Conservation (phyloP, 1,140 invertebrate species). For the Sogatella furcifera region DNA sequence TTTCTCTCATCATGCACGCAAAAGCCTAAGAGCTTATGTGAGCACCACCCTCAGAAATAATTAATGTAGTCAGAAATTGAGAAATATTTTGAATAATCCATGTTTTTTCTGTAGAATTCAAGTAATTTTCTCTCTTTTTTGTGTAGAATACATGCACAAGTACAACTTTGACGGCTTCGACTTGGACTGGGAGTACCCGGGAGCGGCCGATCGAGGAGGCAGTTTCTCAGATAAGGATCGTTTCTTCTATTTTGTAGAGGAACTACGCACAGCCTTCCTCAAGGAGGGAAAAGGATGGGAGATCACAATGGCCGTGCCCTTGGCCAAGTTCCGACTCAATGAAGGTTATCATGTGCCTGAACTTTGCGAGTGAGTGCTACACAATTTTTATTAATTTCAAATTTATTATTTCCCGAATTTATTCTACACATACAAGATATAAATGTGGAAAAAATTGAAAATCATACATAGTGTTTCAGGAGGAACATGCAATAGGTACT, state of each 20-base stretch:
- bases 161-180: constrained; percentile 75
- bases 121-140: constrained; percentile 6
- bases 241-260: constrained; percentile 74
- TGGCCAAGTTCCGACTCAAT: constrained; percentile 72
- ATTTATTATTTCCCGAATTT: too few species aligned
- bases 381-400: too few species aligned
- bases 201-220: constrained; percentile 73
- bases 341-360: constrained; percentile 83
- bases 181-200: constrained; percentile 80
- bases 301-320: constrained; percentile 75
- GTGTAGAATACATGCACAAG: constrained; percentile 55
- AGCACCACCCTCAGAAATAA: too few species aligned
- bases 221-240: constrained; percentile 70
- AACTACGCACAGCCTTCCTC: constrained; percentile 65
- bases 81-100: background rate
- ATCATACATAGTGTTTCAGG: too few species aligned
- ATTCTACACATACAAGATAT: too few species aligned
- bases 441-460: too few species aligned
- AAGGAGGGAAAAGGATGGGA: constrained; percentile 64
- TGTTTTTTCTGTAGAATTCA: too few species aligned
- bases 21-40: too few species aligned
- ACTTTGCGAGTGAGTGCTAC: constrained; percentile 67
- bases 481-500: too few species aligned
- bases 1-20: too few species aligned
- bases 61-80: too few species aligned